These are phyloP conservation scores for Drosophila siamana DNA, from an alignment of 2,888 invertebrate species.

Conservation along the genomic window DNA sequence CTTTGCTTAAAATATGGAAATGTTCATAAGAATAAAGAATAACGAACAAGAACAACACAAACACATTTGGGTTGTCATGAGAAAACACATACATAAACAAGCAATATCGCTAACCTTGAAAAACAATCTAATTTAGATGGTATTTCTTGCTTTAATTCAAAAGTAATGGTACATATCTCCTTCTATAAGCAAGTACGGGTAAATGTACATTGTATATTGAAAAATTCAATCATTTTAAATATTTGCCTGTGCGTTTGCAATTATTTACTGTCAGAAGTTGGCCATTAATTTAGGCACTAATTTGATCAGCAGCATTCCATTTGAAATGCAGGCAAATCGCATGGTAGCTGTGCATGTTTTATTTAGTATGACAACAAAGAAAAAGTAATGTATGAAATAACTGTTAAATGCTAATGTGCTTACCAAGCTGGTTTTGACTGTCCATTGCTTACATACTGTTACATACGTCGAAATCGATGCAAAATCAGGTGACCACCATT, in stretches of 20 bases:
- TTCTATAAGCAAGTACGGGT: background rate
- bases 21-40: conserved; percentile 21
- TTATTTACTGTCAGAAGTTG: conserved; percentile 47
- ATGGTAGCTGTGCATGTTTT: background rate
- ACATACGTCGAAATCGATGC: background rate
- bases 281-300: conserved; percentile 33
- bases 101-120: conserved; percentile 54
- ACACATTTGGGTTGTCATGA: background rate
- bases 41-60: conserved; percentile 8
- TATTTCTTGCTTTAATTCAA: conserved; percentile 20
- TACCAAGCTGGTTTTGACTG: conserved; percentile 47
- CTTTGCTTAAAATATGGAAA: conserved; percentile 45
- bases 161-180: background rate
- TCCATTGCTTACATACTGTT: background rate
- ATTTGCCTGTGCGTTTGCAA: conserved; percentile 19
- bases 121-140: conserved; percentile 61
- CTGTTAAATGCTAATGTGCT: conserved; percentile 53
- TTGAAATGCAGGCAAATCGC: conserved; percentile 34
- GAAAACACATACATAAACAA: conserved; percentile 7
- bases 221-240: conserved; percentile 29
- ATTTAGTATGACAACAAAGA: conserved; percentile 11
- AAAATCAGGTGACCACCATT: background rate
- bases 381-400: conserved; percentile 34
- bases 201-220: background rate
- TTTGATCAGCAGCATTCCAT: conserved; percentile 47